Evolutionary conservation across 2,113 vertebrate species (phyloP).

Genomic region (Pelodiscus sinensis): DNA sequence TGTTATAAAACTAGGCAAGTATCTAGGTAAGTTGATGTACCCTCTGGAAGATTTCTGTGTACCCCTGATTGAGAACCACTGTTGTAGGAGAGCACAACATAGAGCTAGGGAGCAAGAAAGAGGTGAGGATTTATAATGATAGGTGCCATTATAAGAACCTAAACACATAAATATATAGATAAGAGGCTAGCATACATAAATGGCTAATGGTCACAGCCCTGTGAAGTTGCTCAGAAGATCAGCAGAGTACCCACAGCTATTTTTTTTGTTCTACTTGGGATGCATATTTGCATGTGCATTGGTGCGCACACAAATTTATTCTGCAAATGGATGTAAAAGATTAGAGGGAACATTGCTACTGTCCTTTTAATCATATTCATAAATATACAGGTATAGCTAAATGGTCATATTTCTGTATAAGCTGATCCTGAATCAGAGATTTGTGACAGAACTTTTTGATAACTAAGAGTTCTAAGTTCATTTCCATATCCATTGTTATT

Average conservation of each 20-base stretch:
- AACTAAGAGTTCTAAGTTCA: not conserved
- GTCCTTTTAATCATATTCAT: not conserved
- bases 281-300: no score
- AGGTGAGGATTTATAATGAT: not conserved
- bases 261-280: no score
- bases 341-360: no score
- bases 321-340: no score
- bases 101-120: not conserved
- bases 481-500: not conserved
- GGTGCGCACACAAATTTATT: no score
- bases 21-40: no score
- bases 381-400: not conserved
- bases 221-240: no score
- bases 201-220: not conserved
- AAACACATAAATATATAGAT: not conserved
- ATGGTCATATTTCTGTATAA: not conserved
- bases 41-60: no score
- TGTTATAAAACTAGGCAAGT: no score
- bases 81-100: not conserved
- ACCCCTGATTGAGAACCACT: no score
- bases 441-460: not conserved
- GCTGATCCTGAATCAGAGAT: not conserved
- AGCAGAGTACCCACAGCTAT: no score
- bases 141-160: not conserved
- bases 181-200: not conserved